Evolutionary conservation across 2,113 vertebrate genomes (phyloP).

Genomic region (Columbina picui): DNA sequence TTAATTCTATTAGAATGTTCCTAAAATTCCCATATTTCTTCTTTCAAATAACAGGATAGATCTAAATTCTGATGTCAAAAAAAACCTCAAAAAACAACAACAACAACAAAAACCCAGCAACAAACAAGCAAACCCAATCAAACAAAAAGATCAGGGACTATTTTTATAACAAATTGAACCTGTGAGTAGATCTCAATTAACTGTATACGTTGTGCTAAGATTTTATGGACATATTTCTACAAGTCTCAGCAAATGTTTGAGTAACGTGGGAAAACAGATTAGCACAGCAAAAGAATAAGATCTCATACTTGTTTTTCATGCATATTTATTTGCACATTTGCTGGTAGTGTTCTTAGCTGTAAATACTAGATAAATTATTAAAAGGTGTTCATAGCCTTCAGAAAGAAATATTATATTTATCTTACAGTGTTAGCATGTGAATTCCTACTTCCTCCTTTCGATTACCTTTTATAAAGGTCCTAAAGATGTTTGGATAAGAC

Average conservation of each 20-base stretch:
- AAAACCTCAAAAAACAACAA: background rate
- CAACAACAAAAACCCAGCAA: too few relatives aligned
- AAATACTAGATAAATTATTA: background rate
- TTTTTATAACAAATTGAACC: background rate
- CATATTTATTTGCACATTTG: background rate
- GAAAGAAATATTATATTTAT: background rate
- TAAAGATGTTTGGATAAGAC: background rate
- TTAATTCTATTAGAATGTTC: background rate
- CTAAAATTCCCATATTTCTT: background rate
- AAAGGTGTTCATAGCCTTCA: background rate
- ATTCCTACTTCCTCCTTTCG: fast-evolving
- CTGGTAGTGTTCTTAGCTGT: background rate
- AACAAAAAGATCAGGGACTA: background rate
- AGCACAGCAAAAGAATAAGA: background rate
- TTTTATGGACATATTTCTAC: background rate
- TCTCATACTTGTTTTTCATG: background rate
- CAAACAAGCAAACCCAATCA: too few relatives aligned
- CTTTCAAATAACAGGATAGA: background rate
- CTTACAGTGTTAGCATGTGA: background rate
- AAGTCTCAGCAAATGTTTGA: background rate
- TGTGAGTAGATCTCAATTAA: background rate
- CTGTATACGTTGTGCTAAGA: background rate
- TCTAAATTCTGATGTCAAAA: background rate
- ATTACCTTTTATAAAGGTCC: background rate
- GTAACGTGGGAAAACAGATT: background rate